These are phyloP conservation scores for Phyllotreta cruciferae DNA, from an alignment of 2,888 invertebrate species.

Conservation along the genomic window DNA sequence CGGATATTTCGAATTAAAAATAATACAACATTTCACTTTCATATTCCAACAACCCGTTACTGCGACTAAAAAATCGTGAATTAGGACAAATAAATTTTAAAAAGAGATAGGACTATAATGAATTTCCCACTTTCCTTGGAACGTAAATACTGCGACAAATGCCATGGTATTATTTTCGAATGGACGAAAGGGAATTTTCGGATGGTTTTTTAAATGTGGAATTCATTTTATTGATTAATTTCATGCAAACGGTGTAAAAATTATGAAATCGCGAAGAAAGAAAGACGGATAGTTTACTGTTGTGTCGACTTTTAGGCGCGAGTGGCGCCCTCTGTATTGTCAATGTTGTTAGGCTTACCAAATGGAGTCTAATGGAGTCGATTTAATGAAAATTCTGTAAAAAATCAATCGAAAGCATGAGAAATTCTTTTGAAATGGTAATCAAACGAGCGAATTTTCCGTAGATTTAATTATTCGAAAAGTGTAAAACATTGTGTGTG, in stretches of 20 bases:
- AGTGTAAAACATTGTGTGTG: constrained; percentile 54
- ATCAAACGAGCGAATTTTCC: constrained; percentile 51
- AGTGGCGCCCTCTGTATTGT: constrained; percentile 82
- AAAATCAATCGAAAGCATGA: constrained; percentile 61
- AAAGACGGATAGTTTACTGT: constrained; percentile 36
- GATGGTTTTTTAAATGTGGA: background rate
- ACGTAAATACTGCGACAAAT: background rate
- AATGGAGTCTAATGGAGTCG: constrained; percentile 71
- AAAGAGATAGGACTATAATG: constrained; percentile 53
- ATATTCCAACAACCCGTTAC: constrained; percentile 20
- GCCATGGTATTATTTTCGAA: background rate
- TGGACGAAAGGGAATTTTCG: background rate
- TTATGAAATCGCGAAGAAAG: constrained; percentile 29
- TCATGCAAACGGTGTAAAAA: constrained; percentile 26
- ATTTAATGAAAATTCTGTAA: constrained; percentile 70
- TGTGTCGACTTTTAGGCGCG: constrained; percentile 64
- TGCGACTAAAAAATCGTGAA: constrained; percentile 55
- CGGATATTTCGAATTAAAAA: constrained; percentile 18
- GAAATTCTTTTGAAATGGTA: constrained; percentile 62
- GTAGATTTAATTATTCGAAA: constrained; percentile 50
- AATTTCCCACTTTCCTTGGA: constrained; percentile 28
- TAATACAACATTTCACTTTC: constrained; percentile 10
- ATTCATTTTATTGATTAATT: constrained; percentile 32
- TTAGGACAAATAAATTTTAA: constrained; percentile 64
- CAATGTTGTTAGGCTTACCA: constrained; percentile 75